Evolutionary conservation across 35 echinoderm and acorn worm species (phyloP).

Genomic region (Apostichopus japonicus): DNA sequence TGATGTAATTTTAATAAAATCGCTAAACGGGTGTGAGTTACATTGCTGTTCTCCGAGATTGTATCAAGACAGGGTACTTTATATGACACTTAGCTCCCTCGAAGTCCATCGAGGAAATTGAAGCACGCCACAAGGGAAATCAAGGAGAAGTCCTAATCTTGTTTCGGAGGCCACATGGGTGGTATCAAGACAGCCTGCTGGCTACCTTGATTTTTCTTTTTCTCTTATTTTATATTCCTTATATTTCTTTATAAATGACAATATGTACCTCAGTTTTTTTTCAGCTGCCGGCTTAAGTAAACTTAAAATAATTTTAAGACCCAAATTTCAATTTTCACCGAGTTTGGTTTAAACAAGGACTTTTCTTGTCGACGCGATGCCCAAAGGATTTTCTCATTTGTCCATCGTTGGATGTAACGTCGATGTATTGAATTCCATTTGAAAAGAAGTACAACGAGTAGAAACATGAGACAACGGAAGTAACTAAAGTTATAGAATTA

Average conservation of each 20-base stretch:
- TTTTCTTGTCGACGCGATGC: too few species aligned
- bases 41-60: not conserved
- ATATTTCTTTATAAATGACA: not conserved
- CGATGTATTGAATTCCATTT: too few species aligned
- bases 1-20: constrained; percentile 2
- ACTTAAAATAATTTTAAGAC: not conserved
- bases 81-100: not conserved
- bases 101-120: constrained; percentile 33
- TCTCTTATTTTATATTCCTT: not conserved
- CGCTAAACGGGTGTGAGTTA: not conserved
- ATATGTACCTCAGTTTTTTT: not conserved
- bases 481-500: too few species aligned
- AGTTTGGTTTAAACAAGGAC: too few species aligned
- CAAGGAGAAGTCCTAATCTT: constrained; percentile 23
- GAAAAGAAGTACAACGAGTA: too few species aligned
- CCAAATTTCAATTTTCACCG: not conserved
- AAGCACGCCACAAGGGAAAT: constrained; percentile 25
- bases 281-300: not conserved
- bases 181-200: not conserved
- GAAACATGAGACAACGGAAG: too few species aligned
- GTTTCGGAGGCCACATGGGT: not conserved
- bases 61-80: not conserved
- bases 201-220: not conserved
- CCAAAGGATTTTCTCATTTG: too few species aligned
- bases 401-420: too few species aligned